Conservation (phyloP, 2,888 invertebrate species). For the Malthinus seriepunctatus region DNA sequence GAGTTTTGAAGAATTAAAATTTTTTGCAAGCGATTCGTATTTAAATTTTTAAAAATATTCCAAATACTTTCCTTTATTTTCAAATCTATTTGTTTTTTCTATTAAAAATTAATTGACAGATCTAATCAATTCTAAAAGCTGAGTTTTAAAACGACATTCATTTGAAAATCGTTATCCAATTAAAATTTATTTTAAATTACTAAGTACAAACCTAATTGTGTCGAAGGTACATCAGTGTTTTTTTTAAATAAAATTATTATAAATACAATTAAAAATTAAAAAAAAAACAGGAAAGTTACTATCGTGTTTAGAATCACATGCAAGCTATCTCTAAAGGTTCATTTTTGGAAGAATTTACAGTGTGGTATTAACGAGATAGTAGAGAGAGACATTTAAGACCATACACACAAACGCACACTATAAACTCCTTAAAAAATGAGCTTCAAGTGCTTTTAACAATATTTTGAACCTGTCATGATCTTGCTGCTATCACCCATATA, state of each 20-base stretch:
- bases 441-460: constrained; percentile 18
- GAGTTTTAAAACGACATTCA: neutral
- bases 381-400: no score
- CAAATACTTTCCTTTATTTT: constrained; percentile 6
- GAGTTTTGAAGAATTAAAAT: constrained; percentile 14
- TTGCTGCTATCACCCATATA: constrained; percentile 11
- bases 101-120: constrained; percentile 11
- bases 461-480: constrained; percentile 22
- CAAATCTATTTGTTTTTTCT: neutral
- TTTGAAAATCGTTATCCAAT: constrained; percentile 7
- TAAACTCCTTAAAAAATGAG: no score
- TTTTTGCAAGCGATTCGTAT: constrained; percentile 16
- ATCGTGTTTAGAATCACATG: constrained; percentile 42
- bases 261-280: constrained; percentile 34
- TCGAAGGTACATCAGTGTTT: constrained; percentile 15
- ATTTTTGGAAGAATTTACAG: constrained; percentile 25
- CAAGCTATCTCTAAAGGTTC: constrained; percentile 31
- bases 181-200: constrained; percentile 16
- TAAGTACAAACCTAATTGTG: constrained; percentile 29
- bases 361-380: no score
- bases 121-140: constrained; percentile 17
- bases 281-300: constrained; percentile 38
- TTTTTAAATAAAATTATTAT: constrained; percentile 35
- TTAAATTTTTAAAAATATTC: constrained; percentile 3
- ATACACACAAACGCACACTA: no score